These are phyloP conservation scores for Smithornis capensis DNA, from an alignment of 2,113 vertebrate genomes.

Conservation along the genomic window DNA sequence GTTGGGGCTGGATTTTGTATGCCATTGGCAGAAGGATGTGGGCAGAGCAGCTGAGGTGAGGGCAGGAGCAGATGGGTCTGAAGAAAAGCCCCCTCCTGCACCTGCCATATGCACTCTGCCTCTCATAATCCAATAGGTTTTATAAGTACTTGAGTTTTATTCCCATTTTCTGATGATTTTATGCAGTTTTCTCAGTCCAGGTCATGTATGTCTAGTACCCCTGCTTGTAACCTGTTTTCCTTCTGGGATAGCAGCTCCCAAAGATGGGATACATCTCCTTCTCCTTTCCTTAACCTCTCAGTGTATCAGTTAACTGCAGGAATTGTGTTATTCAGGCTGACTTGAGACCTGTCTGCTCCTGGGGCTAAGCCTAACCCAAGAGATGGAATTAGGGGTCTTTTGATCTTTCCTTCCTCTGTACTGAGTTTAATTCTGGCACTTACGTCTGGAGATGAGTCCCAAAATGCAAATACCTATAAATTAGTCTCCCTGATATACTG, in stretches of 20 bases:
- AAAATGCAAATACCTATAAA: background rate
- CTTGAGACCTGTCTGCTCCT: background rate
- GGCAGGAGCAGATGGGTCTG: background rate
- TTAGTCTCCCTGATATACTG: background rate
- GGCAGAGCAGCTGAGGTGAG: background rate
- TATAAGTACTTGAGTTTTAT: accelerated
- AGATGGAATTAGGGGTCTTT: background rate
- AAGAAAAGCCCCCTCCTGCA: background rate
- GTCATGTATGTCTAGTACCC: background rate
- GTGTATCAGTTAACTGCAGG: background rate
- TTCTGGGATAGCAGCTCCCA: background rate
- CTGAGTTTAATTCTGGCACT: background rate
- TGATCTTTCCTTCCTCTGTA: background rate
- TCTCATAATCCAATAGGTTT: background rate
- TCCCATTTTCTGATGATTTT: background rate
- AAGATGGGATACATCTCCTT: background rate
- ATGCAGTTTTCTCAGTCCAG: no score
- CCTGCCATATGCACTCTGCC: background rate
- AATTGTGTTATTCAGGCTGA: background rate
- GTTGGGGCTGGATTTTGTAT: background rate
- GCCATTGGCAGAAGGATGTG: background rate
- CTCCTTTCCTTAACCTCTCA: background rate
- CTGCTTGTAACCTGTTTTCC: background rate
- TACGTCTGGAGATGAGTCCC: background rate
- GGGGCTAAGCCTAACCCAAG: background rate